These are phyloP conservation scores for Gallinago solitaria DNA, from an alignment of 2,797 vertebrate species.

Conservation along the genomic window DNA sequence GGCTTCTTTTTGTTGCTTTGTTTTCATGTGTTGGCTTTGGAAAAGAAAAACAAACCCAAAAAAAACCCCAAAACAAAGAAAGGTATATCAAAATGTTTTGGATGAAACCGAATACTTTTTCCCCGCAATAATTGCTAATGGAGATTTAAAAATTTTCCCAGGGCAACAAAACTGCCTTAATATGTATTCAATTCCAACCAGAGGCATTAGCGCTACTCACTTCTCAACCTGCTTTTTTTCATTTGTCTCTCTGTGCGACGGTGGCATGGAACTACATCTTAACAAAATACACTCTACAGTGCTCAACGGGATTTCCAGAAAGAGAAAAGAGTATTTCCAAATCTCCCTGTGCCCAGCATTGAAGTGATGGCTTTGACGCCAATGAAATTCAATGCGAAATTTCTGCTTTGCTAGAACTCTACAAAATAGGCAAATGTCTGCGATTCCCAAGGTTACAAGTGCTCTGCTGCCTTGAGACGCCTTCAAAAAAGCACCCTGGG, in stretches of 20 bases:
- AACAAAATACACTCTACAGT: not conserved
- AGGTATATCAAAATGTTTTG: not conserved
- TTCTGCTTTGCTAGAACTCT: not conserved
- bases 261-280: not conserved
- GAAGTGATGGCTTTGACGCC: not conserved
- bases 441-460: not conserved
- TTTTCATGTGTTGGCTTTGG: not conserved
- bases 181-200: not conserved
- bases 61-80: not conserved
- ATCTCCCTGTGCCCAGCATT: not conserved
- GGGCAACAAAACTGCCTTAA: conserved; percentile 31
- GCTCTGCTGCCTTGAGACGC: conserved; percentile 24
- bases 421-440: not conserved
- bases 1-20: not conserved
- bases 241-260: not conserved
- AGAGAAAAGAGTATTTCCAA: not conserved
- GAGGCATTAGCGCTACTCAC: not conserved
- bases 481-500: not conserved
- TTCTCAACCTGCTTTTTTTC: not conserved
- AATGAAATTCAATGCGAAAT: not conserved
- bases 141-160: not conserved
- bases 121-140: not conserved
- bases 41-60: not conserved
- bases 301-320: not conserved
- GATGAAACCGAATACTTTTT: not conserved